A percentile compares a stretch with the other conserved stretches of the same genome.
Evolutionary conservation across 2,797 vertebrate species (phyloP).

Genomic region (Bufotes viridis): DNA sequence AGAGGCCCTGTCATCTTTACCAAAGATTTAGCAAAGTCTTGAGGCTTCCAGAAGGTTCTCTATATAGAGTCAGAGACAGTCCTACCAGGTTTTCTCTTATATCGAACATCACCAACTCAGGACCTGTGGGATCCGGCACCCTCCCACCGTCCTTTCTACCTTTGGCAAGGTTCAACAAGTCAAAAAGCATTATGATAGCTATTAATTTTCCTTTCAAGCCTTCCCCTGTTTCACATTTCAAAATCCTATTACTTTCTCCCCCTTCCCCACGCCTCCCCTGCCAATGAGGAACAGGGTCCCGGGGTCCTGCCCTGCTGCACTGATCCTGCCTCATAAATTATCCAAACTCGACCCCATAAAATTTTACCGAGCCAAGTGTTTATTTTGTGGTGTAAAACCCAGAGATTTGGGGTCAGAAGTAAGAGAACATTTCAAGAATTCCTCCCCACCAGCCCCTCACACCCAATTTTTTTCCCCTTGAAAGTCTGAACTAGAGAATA

Average conservation of each 20-base stretch:
- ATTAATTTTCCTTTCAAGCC: conserved; percentile 62
- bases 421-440: conserved; percentile 62
- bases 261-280: conserved; percentile 47
- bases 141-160: conserved; percentile 6
- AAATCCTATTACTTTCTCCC: conserved; percentile 44
- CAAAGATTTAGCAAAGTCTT: too few species aligned
- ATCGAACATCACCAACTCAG: neutral
- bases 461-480: conserved; percentile 44
- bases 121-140: neutral
- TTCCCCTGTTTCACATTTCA: conserved; percentile 58
- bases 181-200: conserved; percentile 58
- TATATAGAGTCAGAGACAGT: neutral
- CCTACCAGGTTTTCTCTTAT: neutral
- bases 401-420: conserved; percentile 59
- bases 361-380: conserved; percentile 65
- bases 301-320: conserved; percentile 49
- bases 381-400: conserved; percentile 64
- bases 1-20: neutral
- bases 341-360: conserved; percentile 64
- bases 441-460: conserved; percentile 54
- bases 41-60: neutral
- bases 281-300: conserved; percentile 47
- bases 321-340: conserved; percentile 63
- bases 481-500: conserved; percentile 61
- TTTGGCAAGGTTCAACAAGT: conserved; percentile 57